Conservation (phyloP, 2,113 vertebrate genomes). For the Thamnophis sirtalis region DNA sequence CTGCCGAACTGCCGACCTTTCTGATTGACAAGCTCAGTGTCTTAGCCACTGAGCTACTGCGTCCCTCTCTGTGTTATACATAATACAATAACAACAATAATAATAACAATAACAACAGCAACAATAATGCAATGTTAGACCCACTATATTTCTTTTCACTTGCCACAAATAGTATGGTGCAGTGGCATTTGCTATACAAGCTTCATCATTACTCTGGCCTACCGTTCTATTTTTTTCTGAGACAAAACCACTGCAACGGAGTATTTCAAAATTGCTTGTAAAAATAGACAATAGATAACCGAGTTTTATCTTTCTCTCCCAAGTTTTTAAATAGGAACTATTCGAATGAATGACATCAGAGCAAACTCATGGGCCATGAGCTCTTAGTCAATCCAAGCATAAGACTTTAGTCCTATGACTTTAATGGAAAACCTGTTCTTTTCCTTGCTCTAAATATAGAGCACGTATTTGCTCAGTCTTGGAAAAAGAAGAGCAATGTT, state of each 20-base stretch:
- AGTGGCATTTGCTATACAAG: too few relatives aligned
- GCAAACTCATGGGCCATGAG: neutral
- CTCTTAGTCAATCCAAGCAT: neutral
- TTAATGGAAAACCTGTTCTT: conserved; percentile 5
- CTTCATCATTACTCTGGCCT: neutral
- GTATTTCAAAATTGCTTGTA: neutral
- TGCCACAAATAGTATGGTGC: neutral
- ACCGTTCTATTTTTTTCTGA: neutral
- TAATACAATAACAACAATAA: too few relatives aligned
- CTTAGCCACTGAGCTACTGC: too few relatives aligned
- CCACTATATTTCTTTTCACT: neutral
- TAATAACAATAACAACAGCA: too few relatives aligned
- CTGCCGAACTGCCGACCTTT: too few relatives aligned
- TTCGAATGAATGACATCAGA: neutral
- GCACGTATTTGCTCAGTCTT: neutral
- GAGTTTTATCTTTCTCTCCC: neutral
- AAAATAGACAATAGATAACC: neutral
- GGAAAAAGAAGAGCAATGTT: neutral
- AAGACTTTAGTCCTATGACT: neutral
- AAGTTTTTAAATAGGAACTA: neutral
- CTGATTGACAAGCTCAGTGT: too few relatives aligned
- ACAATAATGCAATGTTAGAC: neutral
- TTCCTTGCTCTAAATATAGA: conserved; percentile 8
- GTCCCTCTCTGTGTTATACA: too few relatives aligned
- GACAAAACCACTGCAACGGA: neutral